These are phyloP conservation scores for Cheilosia grossa DNA, from an alignment of 2,888 invertebrate species.

Conservation along the genomic window DNA sequence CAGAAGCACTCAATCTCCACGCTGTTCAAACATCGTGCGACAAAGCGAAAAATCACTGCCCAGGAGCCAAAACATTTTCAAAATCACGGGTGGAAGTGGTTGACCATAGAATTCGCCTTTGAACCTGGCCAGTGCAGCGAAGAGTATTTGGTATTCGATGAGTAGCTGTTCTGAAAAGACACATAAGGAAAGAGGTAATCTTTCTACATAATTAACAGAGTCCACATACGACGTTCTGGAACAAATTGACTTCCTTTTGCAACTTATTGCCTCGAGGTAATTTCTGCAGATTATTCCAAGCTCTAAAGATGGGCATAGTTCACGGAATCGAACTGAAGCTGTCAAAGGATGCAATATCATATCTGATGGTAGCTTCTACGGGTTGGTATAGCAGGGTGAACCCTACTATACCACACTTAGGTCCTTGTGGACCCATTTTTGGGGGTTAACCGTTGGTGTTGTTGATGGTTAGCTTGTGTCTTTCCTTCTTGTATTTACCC, in stretches of 20 bases:
- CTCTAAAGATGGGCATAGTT: too few species aligned
- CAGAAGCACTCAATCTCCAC: too few species aligned
- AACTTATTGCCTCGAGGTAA: slow-evolving; percentile 57
- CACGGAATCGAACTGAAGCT: too few species aligned
- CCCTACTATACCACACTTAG: too few species aligned
- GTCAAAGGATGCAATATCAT: too few species aligned
- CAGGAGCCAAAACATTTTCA: slow-evolving; percentile 17
- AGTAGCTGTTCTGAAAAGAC: not conserved
- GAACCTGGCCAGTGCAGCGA: not conserved
- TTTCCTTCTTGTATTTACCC: too few species aligned
- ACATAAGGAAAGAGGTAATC: not conserved
- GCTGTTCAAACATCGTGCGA: too few species aligned
- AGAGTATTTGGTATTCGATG: not conserved
- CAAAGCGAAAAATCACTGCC: slow-evolving; percentile 22
- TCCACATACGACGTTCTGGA: not conserved
- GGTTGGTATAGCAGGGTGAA: too few species aligned
- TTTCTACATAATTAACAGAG: not conserved
- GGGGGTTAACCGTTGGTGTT: too few species aligned
- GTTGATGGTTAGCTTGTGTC: too few species aligned
- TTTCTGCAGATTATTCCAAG: not conserved
- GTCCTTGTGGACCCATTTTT: too few species aligned
- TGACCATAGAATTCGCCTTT: not conserved
- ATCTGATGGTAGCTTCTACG: too few species aligned
- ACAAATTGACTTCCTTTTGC: slow-evolving; percentile 39
- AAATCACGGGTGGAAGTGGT: slow-evolving; percentile 32